phyloP scores from a whole-genome alignment of 1,140 invertebrate species.

The Choristoneura fumiferana region DNA sequence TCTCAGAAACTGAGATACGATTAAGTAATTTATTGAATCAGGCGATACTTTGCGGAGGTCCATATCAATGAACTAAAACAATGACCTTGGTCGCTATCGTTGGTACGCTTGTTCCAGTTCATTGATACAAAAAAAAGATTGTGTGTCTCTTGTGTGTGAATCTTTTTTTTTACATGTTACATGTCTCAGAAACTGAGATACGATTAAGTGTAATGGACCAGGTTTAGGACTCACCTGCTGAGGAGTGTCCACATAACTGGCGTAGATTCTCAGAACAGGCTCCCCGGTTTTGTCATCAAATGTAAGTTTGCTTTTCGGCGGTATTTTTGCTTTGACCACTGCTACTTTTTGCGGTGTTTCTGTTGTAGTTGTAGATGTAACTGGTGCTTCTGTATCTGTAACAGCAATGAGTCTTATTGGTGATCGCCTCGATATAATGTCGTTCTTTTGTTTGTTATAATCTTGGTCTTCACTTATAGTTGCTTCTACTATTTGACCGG shows the following conservation, averaged over 20 bases:
- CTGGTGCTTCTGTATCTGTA: slow-evolving; percentile 35
- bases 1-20: too few species aligned
- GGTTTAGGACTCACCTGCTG: slow-evolving; percentile 57
- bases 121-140: too few species aligned
- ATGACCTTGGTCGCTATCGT: too few species aligned
- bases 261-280: slow-evolving; percentile 65
- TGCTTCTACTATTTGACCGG: slow-evolving; percentile 63
- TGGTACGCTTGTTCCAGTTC: too few species aligned
- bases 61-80: too few species aligned
- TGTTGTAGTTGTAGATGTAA: slow-evolving; percentile 27
- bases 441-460: slow-evolving; percentile 55
- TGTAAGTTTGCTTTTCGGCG: slow-evolving; percentile 63
- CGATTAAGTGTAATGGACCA: too few species aligned
- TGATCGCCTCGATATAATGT: slow-evolving; percentile 44
- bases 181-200: too few species aligned
- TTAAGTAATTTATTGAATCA: too few species aligned
- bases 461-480: slow-evolving; percentile 63
- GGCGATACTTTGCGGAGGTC: too few species aligned
- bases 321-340: slow-evolving; percentile 62
- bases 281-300: slow-evolving; percentile 69
- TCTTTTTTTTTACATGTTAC: too few species aligned
- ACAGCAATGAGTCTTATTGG: slow-evolving; percentile 49
- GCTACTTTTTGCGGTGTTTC: slow-evolving; percentile 31
- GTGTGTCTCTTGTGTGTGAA: too few species aligned
- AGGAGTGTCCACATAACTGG: slow-evolving; percentile 60